A percentile compares a stretch with the other conserved stretches of the same genome.
Evolutionary conservation across 2,888 invertebrate species (phyloP).

Genomic region (Tubulanus polymorphus): DNA sequence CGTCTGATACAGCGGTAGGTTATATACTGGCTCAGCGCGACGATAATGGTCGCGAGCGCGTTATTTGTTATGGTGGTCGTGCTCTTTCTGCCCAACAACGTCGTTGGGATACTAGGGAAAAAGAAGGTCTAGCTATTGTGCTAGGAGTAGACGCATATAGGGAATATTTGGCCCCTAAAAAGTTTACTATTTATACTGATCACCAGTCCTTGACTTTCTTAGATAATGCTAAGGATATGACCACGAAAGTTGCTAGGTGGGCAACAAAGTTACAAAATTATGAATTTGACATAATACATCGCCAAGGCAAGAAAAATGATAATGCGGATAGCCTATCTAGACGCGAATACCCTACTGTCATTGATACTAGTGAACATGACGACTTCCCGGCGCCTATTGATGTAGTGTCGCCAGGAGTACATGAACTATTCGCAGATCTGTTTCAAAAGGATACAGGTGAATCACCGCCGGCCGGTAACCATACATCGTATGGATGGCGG

Average conservation of each 20-base stretch:
- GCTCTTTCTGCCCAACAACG: constrained; percentile 15
- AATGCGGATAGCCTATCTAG: constrained; percentile 17
- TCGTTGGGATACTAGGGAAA: constrained; percentile 18
- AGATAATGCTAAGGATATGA: constrained; percentile 15
- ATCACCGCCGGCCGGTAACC: too few relatives aligned
- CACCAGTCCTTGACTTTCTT: constrained; percentile 20
- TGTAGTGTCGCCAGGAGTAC: too few relatives aligned
- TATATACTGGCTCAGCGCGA: constrained; percentile 23
- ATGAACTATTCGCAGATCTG: too few relatives aligned
- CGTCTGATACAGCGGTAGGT: constrained; percentile 20
- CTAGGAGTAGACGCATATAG: constrained; percentile 21
- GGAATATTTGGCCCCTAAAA: constrained; percentile 16
- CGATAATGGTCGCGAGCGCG: constrained; percentile 12
- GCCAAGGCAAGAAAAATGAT: constrained; percentile 13
- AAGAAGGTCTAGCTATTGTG: constrained; percentile 21
- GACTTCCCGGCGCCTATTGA: too few relatives aligned
- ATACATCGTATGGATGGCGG: too few relatives aligned
- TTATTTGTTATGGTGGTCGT: constrained; percentile 21
- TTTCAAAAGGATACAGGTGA: too few relatives aligned
- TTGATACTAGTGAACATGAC: too few relatives aligned
- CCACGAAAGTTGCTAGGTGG: constrained; percentile 17
- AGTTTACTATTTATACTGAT: constrained; percentile 23
- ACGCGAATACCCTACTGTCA: too few relatives aligned
- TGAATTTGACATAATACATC: constrained; percentile 15
- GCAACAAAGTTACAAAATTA: constrained; percentile 19